Conservation (phyloP, 2,113 vertebrate genomes). For the Ivindomyrus marchei region DNA sequence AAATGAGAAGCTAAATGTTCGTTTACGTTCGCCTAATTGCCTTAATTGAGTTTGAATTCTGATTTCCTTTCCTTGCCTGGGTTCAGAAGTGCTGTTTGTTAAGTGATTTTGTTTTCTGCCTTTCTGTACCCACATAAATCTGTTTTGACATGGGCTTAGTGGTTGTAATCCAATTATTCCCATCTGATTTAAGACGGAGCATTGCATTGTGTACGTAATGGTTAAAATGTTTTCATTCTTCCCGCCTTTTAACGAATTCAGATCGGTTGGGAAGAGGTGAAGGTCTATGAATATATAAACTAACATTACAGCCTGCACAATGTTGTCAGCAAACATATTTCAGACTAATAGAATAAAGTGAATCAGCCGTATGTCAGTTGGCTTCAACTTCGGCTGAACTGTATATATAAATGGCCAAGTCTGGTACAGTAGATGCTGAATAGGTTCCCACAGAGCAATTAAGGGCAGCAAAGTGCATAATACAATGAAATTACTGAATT, state of each 20-base stretch:
- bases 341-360: conserved; percentile 21
- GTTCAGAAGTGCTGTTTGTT: conserved; percentile 47
- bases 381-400: conserved; percentile 20
- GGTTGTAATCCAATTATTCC: conserved; percentile 60
- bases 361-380: background rate
- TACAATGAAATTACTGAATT: conserved; percentile 1
- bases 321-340: conserved; percentile 25
- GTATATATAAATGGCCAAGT: background rate
- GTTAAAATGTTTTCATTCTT: conserved; percentile 30
- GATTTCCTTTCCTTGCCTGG: conserved; percentile 43
- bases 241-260: conserved; percentile 12
- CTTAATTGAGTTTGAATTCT: conserved; percentile 31
- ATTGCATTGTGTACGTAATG: conserved; percentile 40
- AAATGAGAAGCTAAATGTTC: background rate
- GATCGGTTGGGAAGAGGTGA: conserved; percentile 14
- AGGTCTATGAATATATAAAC: conserved; percentile 25
- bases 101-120: conserved; percentile 45
- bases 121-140: conserved; percentile 49
- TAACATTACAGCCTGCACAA: conserved; percentile 1
- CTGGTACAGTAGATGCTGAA: background rate
- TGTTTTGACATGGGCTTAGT: conserved; percentile 56
- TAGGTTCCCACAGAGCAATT: background rate
- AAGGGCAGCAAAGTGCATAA: background rate
- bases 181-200: conserved; percentile 52
- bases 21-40: background rate